A percentile compares a stretch with the other conserved stretches of the same genome.
Evolutionary conservation across 2,113 vertebrate genomes (phyloP).

Genomic region (Mobula hypostoma): DNA sequence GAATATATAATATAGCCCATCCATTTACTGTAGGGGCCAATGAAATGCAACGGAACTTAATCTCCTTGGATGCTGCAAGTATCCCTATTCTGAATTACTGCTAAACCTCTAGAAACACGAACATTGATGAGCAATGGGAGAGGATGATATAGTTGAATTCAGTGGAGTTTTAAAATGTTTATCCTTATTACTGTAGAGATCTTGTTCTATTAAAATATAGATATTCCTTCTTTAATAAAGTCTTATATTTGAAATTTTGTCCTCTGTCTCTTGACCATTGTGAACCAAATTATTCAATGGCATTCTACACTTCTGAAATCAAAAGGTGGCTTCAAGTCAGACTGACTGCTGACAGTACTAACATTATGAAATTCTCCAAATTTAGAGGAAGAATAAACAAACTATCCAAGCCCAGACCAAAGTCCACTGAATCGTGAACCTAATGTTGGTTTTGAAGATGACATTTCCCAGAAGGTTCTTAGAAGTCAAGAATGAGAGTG

Average conservation of each 20-base stretch:
- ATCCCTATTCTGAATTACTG: background rate
- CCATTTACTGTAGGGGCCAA: background rate
- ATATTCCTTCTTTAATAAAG: background rate
- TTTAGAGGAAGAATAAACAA: no score
- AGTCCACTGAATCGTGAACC: no score
- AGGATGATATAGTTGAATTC: background rate
- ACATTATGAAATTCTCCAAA: background rate
- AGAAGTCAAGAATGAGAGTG: no score
- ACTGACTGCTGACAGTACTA: background rate
- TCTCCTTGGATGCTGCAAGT: background rate
- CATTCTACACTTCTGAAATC: background rate
- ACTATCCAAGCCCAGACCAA: no score
- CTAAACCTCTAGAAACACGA: background rate
- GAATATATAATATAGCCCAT: no score
- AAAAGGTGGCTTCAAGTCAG: background rate
- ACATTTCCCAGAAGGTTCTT: no score
- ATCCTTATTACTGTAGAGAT: background rate
- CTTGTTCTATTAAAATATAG: background rate
- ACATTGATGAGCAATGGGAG: background rate
- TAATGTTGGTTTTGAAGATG: no score
- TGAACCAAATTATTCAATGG: background rate
- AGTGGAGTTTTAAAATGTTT: background rate
- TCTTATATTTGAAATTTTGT: background rate
- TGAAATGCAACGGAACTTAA: background rate
- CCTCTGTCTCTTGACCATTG: background rate